Conservation (phyloP, 2,113 vertebrate species). For the Stictonetta naevosa region DNA sequence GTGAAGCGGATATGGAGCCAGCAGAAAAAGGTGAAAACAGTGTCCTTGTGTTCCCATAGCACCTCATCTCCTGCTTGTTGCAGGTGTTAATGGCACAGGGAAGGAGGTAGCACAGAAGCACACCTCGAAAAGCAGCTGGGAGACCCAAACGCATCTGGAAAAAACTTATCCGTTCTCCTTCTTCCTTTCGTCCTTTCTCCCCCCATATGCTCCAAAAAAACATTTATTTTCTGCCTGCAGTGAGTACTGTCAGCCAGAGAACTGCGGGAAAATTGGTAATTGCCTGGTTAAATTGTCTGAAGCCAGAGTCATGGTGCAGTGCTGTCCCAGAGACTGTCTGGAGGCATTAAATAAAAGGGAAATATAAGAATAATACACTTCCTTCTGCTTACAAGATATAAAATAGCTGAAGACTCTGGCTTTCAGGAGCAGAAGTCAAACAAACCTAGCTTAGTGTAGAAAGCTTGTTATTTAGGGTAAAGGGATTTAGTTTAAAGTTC, state of each 20-base stretch:
- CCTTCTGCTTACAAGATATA: slow-evolving; percentile 37
- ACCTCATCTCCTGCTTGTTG: neutral
- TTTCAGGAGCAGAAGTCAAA: slow-evolving; percentile 9
- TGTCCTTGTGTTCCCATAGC: neutral
- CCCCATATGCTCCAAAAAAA: neutral
- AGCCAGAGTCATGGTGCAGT: neutral
- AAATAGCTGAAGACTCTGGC: slow-evolving; percentile 9
- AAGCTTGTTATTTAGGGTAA: slow-evolving; percentile 58
- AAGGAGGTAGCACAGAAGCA: neutral
- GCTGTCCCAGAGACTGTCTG: neutral
- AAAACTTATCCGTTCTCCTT: neutral
- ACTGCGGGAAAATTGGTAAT: neutral
- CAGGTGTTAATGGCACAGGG: neutral
- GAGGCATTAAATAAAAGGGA: neutral
- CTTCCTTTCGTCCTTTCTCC: neutral
- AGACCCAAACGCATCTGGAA: neutral
- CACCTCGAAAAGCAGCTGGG: neutral
- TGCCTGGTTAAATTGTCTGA: slow-evolving; percentile 13
- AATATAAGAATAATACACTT: slow-evolving; percentile 21
- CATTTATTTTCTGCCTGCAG: neutral
- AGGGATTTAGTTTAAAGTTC: slow-evolving; percentile 37
- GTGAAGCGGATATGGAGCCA: neutral
- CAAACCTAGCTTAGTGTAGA: neutral
- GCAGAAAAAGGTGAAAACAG: neutral
- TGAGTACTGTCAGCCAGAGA: neutral